Percentiles rank a stretch among this genome's conserved stretches.
These are phyloP conservation scores for Villa cingulata DNA, from an alignment of 2,888 invertebrate genomes.

Conservation along the genomic window DNA sequence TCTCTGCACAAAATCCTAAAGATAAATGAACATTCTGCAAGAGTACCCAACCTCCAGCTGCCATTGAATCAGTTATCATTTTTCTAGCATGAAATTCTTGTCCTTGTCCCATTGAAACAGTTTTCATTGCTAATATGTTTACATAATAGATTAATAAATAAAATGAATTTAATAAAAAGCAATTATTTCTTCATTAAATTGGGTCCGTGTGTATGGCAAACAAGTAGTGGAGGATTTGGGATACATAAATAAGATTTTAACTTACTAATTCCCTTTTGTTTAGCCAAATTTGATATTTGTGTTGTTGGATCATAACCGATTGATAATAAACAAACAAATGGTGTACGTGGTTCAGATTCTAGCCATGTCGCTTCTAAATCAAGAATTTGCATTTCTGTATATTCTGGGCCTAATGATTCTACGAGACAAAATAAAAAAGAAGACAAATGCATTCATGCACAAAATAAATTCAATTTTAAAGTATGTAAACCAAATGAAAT, in stretches of 20 bases:
- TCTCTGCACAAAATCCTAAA: constrained; percentile 82
- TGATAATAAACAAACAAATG: constrained; percentile 82
- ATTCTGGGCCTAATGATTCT: constrained; percentile 75
- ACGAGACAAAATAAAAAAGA: no score
- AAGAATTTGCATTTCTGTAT: constrained; percentile 82
- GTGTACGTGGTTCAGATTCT: constrained; percentile 78
- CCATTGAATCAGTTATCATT: constrained; percentile 68
- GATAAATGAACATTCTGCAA: constrained; percentile 95
- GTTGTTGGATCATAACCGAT: constrained; percentile 96
- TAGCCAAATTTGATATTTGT: constrained; percentile 76
- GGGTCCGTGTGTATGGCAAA: no score
- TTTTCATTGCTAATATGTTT: constrained; percentile 55
- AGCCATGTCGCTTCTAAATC: constrained; percentile 82
- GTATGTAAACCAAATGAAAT: no score
- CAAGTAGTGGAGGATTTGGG: no score
- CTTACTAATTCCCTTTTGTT: constrained; percentile 71
- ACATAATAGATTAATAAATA: no score
- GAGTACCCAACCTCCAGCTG: constrained; percentile 79
- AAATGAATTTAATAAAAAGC: no score
- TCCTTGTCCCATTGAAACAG: constrained; percentile 96
- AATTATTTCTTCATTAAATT: no score
- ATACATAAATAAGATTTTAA: no score
- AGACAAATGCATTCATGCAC: no score
- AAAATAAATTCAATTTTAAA: no score
- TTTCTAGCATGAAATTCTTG: constrained; percentile 77